phyloP scores from a whole-genome alignment of 2,113 vertebrate genomes.

The Tonatia bakeri region DNA sequence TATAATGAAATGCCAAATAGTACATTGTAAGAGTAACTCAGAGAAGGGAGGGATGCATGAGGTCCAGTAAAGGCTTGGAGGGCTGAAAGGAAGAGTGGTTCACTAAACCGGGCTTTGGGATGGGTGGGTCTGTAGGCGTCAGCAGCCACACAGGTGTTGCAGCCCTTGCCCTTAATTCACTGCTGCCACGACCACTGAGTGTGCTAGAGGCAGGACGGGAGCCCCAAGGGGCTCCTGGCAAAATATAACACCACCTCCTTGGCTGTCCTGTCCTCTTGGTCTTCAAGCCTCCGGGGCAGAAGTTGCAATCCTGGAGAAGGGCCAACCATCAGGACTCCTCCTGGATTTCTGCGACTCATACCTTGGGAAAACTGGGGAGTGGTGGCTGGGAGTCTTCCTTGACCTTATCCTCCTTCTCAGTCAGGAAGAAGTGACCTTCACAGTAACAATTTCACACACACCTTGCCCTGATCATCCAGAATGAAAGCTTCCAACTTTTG shows the following conservation, averaged over 20 bases:
- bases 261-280: background rate
- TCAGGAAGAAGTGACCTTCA: background rate
- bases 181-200: constrained; percentile 86
- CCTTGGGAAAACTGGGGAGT: background rate
- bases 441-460: background rate
- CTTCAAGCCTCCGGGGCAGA: background rate
- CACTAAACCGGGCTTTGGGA: background rate
- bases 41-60: constrained; percentile 70
- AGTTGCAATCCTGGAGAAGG: background rate
- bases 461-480: background rate
- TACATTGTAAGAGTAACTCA: background rate
- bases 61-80: background rate
- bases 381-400: background rate
- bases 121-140: constrained; percentile 33
- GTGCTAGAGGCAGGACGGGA: constrained; percentile 89
- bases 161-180: constrained; percentile 90
- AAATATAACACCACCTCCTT: background rate
- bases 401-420: background rate
- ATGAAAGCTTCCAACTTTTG: background rate
- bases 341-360: background rate
- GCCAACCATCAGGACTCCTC: background rate
- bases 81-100: background rate
- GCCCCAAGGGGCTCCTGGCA: constrained; percentile 58
- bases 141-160: constrained; percentile 86
- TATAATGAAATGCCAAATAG: background rate